Percentiles rank a stretch among this genome's conserved stretches.
These are phyloP conservation scores for Eonycteris spelaea DNA, from an alignment of 2,113 vertebrate species.

Conservation along the genomic window DNA sequence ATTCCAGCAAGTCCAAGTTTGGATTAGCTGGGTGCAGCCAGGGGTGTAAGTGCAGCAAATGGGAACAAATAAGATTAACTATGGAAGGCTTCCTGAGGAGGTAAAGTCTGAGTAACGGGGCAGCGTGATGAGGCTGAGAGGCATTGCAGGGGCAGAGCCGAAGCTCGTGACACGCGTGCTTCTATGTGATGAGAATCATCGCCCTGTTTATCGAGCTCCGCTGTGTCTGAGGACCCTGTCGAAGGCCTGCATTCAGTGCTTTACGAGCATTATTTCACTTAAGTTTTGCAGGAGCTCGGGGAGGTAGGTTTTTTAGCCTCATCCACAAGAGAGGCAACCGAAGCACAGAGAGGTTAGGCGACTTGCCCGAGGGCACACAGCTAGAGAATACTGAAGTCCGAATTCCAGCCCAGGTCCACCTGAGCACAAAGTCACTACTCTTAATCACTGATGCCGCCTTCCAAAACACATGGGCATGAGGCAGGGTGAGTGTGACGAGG, in stretches of 20 bases:
- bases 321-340: neutral
- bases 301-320: neutral
- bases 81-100: neutral
- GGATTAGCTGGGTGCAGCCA: neutral
- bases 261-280: neutral
- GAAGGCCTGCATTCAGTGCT: too few species aligned
- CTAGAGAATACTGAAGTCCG: neutral
- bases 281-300: neutral
- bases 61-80: neutral
- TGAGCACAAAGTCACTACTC: neutral
- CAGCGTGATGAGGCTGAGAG: neutral
- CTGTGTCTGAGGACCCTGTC: neutral
- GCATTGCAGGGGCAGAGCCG: accelerated
- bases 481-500: neutral
- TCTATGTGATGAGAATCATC: neutral
- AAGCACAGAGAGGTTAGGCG: neutral
- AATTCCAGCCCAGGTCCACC: neutral
- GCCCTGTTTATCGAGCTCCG: too few species aligned
- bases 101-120: neutral
- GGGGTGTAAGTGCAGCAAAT: neutral
- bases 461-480: neutral
- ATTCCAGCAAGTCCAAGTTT: neutral
- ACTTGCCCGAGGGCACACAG: neutral
- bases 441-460: neutral
- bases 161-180: neutral